These are phyloP conservation scores for Dryobates pubescens DNA, from an alignment of 2,797 vertebrate species.

Conservation along the genomic window DNA sequence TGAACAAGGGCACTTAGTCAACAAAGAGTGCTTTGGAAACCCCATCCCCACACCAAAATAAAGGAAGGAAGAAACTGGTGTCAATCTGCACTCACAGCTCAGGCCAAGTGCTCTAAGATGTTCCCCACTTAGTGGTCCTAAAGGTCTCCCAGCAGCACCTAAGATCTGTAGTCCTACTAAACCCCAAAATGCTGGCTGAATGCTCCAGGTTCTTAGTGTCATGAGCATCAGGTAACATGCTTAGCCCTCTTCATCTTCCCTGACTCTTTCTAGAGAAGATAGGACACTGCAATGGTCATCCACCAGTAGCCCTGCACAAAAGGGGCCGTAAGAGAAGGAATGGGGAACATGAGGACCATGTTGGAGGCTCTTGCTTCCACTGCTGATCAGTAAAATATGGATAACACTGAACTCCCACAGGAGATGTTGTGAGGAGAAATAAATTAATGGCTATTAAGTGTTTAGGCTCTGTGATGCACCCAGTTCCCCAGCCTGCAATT, in stretches of 20 bases:
- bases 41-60: not conserved
- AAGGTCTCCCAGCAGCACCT: not conserved
- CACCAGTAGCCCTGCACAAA: not conserved
- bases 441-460: not conserved
- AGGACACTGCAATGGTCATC: not conserved
- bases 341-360: accelerated
- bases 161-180: not conserved
- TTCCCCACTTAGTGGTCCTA: not conserved
- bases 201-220: not conserved
- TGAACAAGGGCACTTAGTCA: not conserved
- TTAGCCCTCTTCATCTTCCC: not conserved
- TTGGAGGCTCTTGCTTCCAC: not conserved
- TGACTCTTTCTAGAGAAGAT: not conserved
- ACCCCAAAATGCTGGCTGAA: not conserved
- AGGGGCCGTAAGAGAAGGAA: too few species aligned
- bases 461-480: not conserved
- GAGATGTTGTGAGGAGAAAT: not conserved
- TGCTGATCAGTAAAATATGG: not conserved
- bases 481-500: accelerated
- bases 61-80: not conserved
- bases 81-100: not conserved
- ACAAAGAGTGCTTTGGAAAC: not conserved
- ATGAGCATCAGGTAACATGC: accelerated
- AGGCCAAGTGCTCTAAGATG: not conserved
- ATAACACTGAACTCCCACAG: not conserved